Conservation (phyloP, 2,797 vertebrate genomes). For the Anomalospiza imberbis region DNA sequence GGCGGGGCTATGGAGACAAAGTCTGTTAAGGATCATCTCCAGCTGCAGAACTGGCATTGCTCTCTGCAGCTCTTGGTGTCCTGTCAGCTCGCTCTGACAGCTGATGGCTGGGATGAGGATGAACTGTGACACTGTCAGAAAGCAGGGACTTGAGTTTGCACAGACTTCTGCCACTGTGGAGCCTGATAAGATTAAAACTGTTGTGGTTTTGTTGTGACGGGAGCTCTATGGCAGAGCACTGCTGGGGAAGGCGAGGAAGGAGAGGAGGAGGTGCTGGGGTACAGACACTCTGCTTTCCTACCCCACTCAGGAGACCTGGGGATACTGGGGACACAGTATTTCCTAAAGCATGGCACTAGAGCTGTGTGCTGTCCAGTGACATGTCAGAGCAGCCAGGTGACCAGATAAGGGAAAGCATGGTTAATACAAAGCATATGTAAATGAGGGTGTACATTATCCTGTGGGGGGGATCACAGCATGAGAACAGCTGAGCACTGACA, state of each 20-base stretch:
- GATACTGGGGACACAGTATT: neutral
- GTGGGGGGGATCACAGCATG: neutral
- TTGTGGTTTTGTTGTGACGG: neutral
- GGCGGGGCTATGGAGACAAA: neutral
- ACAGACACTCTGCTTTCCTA: neutral
- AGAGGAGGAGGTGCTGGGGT: neutral
- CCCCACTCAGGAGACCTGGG: neutral
- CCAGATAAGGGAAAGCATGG: neutral
- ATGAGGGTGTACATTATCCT: neutral
- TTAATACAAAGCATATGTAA: neutral
- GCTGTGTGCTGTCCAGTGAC: neutral
- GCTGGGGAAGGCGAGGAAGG: accelerated
- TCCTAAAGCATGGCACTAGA: neutral
- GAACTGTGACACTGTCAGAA: constrained; percentile 30
- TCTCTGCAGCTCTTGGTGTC: neutral
- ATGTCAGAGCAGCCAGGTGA: neutral
- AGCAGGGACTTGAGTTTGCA: neutral
- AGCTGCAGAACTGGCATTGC: neutral
- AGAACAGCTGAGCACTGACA: neutral
- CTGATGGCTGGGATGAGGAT: neutral
- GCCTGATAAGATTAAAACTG: neutral
- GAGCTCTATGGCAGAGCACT: neutral
- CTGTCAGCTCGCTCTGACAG: constrained; percentile 11
- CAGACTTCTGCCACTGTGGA: neutral
- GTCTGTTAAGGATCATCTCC: neutral